phyloP scores from a whole-genome alignment of 1,140 invertebrate species.

The Heliconius hermathena region DNA sequence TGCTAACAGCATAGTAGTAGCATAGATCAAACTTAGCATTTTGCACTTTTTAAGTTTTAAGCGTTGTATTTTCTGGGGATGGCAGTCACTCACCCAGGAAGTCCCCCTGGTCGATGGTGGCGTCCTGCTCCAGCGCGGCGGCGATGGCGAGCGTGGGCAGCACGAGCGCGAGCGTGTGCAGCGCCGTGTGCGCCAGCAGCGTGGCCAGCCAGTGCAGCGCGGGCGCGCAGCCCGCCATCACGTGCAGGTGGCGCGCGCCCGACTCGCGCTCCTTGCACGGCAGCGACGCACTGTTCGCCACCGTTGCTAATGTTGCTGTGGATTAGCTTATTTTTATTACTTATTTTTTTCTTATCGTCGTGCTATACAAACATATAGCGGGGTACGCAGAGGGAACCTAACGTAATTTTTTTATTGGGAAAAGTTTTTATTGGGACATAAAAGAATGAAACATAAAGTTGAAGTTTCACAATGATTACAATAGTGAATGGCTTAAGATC shows the following conservation, averaged over 20 bases:
- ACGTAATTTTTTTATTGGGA: no score
- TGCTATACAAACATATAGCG: no score
- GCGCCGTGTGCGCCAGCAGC: conserved; percentile 42
- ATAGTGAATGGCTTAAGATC: no score
- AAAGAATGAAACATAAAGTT: no score
- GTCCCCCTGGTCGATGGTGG: conserved; percentile 47
- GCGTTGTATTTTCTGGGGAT: no score
- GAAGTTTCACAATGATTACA: no score
- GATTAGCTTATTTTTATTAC: background rate
- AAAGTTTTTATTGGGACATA: no score
- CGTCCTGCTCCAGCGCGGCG: conserved; percentile 42
- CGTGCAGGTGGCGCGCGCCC: conserved; percentile 56
- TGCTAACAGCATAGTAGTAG: no score
- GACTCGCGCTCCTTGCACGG: conserved; percentile 51
- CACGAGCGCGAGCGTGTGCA: conserved; percentile 39
- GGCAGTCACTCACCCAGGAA: conserved; percentile 46
- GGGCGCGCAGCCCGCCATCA: conserved; percentile 56
- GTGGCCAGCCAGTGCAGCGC: conserved; percentile 54
- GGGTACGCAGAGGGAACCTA: no score
- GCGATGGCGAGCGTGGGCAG: conserved; percentile 40
- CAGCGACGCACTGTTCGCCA: conserved; percentile 45
- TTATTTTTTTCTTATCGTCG: no score
- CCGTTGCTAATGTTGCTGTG: conserved; percentile 48
- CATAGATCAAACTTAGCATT: no score
- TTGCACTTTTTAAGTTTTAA: no score